These are phyloP conservation scores for Lathamus discolor DNA, from an alignment of 2,113 vertebrate species.

Conservation along the genomic window DNA sequence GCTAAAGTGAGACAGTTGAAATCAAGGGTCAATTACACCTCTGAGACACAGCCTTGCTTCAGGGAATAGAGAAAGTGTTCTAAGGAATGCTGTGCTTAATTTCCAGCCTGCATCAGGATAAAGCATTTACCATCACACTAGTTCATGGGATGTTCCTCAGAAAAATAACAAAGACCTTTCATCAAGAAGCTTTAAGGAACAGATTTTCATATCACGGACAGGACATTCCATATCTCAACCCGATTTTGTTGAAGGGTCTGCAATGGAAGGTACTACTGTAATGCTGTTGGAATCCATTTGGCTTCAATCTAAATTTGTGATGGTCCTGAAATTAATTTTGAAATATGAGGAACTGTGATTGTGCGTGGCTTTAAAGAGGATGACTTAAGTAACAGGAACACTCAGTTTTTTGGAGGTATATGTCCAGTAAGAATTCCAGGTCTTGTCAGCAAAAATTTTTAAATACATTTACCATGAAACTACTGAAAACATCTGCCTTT, in stretches of 20 bases:
- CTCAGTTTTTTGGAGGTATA: neutral
- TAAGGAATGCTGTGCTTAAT: neutral
- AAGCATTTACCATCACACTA: neutral
- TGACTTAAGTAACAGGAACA: neutral
- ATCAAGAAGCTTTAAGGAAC: neutral
- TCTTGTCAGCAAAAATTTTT: neutral
- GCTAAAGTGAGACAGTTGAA: neutral
- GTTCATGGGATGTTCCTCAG: neutral
- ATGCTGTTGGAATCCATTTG: neutral
- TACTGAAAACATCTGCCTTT: neutral
- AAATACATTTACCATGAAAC: neutral
- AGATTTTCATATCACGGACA: neutral
- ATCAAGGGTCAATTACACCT: conserved; percentile 7
- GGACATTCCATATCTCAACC: neutral
- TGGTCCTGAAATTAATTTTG: neutral
- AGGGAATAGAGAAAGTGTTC: neutral
- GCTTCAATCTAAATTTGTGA: neutral
- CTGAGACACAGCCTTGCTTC: neutral
- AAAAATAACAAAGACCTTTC: neutral
- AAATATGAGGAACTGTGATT: neutral
- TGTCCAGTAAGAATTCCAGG: neutral
- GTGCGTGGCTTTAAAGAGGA: neutral
- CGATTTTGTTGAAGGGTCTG: neutral
- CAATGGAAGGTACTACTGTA: neutral
- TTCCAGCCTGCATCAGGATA: neutral